phyloP scores from a whole-genome alignment of 2,888 invertebrate species.

The Ganaspis brasiliensis region DNA sequence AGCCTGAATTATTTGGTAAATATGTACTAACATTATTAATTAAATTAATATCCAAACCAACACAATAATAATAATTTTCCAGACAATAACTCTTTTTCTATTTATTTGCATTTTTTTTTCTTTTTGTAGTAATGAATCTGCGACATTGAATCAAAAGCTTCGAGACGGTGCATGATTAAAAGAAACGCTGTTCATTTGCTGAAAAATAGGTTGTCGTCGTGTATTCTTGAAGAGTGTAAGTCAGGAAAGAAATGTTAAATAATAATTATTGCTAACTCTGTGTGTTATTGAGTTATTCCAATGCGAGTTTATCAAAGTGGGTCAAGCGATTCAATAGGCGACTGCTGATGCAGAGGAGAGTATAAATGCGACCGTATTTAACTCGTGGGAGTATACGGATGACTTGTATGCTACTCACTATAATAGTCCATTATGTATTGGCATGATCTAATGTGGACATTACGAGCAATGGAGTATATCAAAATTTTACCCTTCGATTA shows the following conservation, averaged over 20 bases:
- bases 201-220: conserved; percentile 2
- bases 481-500: conserved; percentile 9
- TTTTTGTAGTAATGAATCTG: too few relatives aligned
- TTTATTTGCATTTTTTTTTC: too few relatives aligned
- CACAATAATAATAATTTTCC: too few relatives aligned
- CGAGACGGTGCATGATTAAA: neutral
- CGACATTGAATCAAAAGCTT: neutral
- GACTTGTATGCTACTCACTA: conserved; percentile 7
- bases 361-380: conserved; percentile 67
- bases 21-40: too few relatives aligned
- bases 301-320: conserved; percentile 80
- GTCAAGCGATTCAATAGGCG: conserved; percentile 79
- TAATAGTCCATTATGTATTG: conserved; percentile 8
- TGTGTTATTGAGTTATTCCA: conserved; percentile 77
- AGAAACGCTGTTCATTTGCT: neutral
- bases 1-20: too few relatives aligned
- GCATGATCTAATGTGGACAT: conserved; percentile 7
- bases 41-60: too few relatives aligned
- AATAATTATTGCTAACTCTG: conserved; percentile 75
- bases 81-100: too few relatives aligned
- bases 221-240: conserved; percentile 51
- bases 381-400: conserved; percentile 65
- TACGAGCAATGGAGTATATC: neutral
- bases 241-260: conserved; percentile 67
- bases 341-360: conserved; percentile 61